Base-by-base conservation (phyloP, 2,888 invertebrate genomes). In the Oscheius sp. region DNA sequence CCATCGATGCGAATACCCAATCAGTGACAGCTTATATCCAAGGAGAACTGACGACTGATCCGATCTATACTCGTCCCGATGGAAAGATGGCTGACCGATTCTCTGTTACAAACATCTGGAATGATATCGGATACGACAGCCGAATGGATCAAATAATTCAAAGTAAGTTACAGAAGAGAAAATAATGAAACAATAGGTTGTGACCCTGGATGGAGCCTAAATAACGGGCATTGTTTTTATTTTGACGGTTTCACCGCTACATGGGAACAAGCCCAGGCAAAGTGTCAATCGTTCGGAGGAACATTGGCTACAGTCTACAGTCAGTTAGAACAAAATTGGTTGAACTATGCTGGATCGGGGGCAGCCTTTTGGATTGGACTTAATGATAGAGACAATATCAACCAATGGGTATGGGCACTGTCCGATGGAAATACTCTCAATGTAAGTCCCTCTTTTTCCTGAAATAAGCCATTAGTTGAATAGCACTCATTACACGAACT, bases 321-420 rank as follows among this genome's bases (percentile, higher is more conserved):
- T 51, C 44, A 68, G 50, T 64, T 50, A 2, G 73, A 74, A 26
- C 73, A 78, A 38, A 54, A 50, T 6, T 59, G 24, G 24, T 49
- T 67, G 1, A 45, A 67, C 51, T 47, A 49, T 67, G 32, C 26
- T 14, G 24, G 44, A 26, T 38, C 59, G 1, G 63, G 51, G 3
- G 59, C 59, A 12, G 59, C 67, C 9, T 78, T 73, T 47, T 80
- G 80, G 80, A 77, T 75, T 36, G 80, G 80, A 0, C 47, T 78
- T 17, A 75, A 70, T 57, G 73, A 79, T 62, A 26, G 61, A n/a
- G n/a, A 56, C 12, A 68, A 33, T 8, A 30, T 49, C 17, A 72
- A 73, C 41, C 20, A 59, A 9, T 80, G 68, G 65, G 70, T 66
- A 20, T 80, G 80, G 80, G 80, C 41, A 17, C 41, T 41, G 3